phyloP scores from a whole-genome alignment of 2,797 vertebrate species.

The Falco peregrinus region DNA sequence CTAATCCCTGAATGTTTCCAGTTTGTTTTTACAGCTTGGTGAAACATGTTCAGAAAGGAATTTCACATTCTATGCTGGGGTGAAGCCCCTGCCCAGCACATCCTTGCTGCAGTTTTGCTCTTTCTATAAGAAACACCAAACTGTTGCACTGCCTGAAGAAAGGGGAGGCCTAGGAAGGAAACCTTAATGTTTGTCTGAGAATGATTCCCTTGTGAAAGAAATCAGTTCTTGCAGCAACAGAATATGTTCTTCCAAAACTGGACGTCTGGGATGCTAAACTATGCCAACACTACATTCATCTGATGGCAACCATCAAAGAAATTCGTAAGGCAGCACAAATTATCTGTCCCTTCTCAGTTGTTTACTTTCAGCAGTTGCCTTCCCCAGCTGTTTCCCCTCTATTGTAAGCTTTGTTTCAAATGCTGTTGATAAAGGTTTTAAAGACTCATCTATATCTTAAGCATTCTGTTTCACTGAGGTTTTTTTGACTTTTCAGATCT shows the following conservation, averaged over 20 bases:
- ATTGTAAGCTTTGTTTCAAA: neutral
- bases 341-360: neutral
- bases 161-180: neutral
- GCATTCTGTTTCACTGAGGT: neutral
- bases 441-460: neutral
- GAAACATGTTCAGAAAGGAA: neutral
- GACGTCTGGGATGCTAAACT: neutral
- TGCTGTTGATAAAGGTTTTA: neutral
- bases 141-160: neutral
- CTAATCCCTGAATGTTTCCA: neutral
- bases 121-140: neutral
- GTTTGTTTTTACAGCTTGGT: neutral
- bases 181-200: neutral
- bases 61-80: neutral
- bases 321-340: neutral
- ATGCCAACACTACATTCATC: neutral
- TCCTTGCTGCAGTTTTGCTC: neutral
- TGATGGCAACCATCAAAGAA: neutral
- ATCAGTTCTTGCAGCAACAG: neutral
- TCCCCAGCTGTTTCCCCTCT: neutral
- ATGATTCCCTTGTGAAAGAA: neutral
- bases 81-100: neutral
- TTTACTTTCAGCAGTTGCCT: neutral
- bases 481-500: neutral
- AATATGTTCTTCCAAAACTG: neutral